Evolutionary conservation across 1,140 invertebrate genomes (phyloP), one percentile per base, ranked within the genome.

Genomic region (Battus philenor): DNA sequence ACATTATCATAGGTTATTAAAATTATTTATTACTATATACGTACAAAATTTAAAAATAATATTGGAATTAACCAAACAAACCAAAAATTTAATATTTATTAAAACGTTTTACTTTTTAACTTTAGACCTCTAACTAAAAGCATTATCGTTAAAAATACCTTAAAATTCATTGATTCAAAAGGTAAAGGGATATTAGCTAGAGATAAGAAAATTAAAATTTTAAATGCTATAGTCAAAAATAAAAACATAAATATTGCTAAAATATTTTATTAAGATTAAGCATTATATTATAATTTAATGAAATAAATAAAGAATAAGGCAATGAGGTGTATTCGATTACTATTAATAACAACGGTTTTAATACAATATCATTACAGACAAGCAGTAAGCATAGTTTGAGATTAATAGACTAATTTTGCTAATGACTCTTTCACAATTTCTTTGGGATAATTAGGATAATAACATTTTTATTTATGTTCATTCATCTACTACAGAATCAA

Each of bases 231-330:
- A n/a, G n/a, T n/a, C 18, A 16, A 30, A 18, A 17, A 11, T n/a
- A 44, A 41, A 59, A 66, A 59, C 45, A 53, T 27, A 34, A 34
- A 54, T 58, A 38, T 27, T 82, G 67, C 75, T 79, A 77, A 84
- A 84, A 82, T 82, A 81, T 56, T 83, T 84, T 80, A 79, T 84
- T 84, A 56, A 66, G 48, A 68, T 77, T 72, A 65, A 75, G 76
- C 78, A 65, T 70, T 71, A 67, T 73, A 72, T 71, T n/a, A 65
- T 73, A 71, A 63, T 63, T 64, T 63, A 64, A 71, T 74, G 67
- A 75, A 57, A 73, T 74, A 82, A 80, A 82, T 71, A 72, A 79
- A 72, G 72, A 75, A 63, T 84, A 85, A 85, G 81, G 78, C 81
- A 82, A 67, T 85, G 69, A 77, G 67, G 73, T 79, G 76, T 66